Base-by-base conservation (phyloP, 2,888 invertebrate genomes). In the Xanthia icteritia region DNA sequence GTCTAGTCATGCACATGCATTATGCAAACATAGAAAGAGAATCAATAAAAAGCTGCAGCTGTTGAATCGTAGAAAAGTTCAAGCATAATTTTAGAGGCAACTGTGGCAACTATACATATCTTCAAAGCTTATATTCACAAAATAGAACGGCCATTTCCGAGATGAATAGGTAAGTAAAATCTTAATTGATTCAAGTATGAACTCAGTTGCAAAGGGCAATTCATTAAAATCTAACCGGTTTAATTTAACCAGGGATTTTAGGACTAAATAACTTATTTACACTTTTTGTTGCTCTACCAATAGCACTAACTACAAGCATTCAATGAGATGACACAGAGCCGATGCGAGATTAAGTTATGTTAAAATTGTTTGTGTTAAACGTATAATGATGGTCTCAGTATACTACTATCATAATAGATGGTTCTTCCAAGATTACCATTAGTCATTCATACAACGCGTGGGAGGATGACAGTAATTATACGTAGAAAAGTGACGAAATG, bases 401-500 rank as follows among this genome's bases (percentile, higher is more conserved):
- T 75, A 72, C 78, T 60, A 80, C 66, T 79, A 79, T 78, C 70
- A 81, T 84, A 85, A 83, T 85, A 82, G 82, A 90, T 88, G 85
- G 82, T 85, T 85, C 89, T 90, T 90, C 87, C 86, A 71, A 80
- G 85, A 85, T 83, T 79, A 42, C 58, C 81, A 89, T 92, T 93
- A 93, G 89, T 94, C 91, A 93, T 91, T 85, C 89, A 83, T 74
- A 77, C 77, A 86, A 86, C 74, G 91, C 89, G 93, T 94, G 92
- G 92, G 94, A 90, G 86, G 89, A 92, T 91, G 92, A 91, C 91
- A 92, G 90, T 88, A 90, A 91, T 89, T 85, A 90, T 94, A 92
- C 91, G 92, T 90, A 92, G 92, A 93, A 94, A 88, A 90, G 89
- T 93, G 92, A 94, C 91, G 92, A 93, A 92, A 94, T 89, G 77